Percentiles rank a stretch among this genome's conserved stretches.
phyloP scores from a whole-genome alignment of 2,888 invertebrate species.

The Selenia dentaria region DNA sequence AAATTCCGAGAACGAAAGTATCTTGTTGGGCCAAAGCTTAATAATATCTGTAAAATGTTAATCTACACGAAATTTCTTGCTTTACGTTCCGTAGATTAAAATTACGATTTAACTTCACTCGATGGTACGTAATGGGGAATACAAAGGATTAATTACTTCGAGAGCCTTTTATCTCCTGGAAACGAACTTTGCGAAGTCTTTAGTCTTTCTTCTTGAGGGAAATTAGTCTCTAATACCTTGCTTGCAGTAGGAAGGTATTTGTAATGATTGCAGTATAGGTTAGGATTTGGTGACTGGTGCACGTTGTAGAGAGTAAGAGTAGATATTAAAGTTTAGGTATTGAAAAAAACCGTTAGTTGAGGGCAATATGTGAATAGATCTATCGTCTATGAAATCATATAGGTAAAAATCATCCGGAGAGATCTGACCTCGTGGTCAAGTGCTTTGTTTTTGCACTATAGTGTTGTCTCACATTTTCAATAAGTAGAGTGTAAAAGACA shows the following conservation, averaged over 20 bases:
- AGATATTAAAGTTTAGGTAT: too few species aligned
- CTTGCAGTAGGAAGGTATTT: slow-evolving; percentile 1
- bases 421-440: too few species aligned
- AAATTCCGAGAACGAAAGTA: slow-evolving; percentile 13
- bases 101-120: slow-evolving; percentile 34
- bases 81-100: slow-evolving; percentile 33
- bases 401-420: too few species aligned
- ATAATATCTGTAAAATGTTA: slow-evolving; percentile 25
- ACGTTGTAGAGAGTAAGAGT: too few species aligned
- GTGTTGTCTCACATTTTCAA: too few species aligned
- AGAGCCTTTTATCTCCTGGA: slow-evolving; percentile 42
- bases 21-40: slow-evolving; percentile 20
- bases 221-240: slow-evolving; percentile 45
- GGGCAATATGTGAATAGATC: too few species aligned
- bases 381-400: too few species aligned
- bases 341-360: too few species aligned
- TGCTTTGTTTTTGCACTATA: too few species aligned
- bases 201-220: slow-evolving; percentile 26
- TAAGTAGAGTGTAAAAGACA: too few species aligned
- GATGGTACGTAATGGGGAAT: slow-evolving; percentile 37
- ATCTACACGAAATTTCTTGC: slow-evolving; percentile 30
- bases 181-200: slow-evolving; percentile 45
- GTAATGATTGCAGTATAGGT: neutral
- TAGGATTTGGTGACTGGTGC: too few species aligned
- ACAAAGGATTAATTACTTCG: slow-evolving; percentile 49